Evolutionary conservation across 2,797 vertebrate genomes (phyloP), one percentile per base, ranked within the genome.

Genomic region (Pseudomugil gertrudae): DNA sequence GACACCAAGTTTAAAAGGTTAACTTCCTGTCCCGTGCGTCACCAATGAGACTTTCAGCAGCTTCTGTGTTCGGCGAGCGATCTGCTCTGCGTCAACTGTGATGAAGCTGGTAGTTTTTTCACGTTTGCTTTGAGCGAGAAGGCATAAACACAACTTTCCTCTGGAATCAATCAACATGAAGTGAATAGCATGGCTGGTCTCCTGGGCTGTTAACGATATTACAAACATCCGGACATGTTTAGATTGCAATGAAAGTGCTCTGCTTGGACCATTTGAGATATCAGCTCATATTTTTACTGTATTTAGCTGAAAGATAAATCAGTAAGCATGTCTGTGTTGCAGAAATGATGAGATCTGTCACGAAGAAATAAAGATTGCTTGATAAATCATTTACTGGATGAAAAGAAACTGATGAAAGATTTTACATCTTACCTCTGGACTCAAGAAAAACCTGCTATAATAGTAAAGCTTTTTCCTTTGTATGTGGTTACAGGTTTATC

Each of bases 191-290:
- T n/a, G 8, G 63, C 66, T 72, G 60, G 69, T 74, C 73, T 78
- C 63, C 75, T 59, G 63, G 78, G 69, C 85, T 69, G 84, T 78
- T 86, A 78, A 83, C 84, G 73, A 80, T 83, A 87, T 87, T 68
- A 79, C 86, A 91, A 91, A 89, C 86, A 77, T 85, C 69, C 75
- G 66, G 85, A 47, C 75, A 55, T 79, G 80, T 84, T 87, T 83
- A 59, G 78, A 73, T 69, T 70, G 58, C 62, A 59, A 76, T 55
- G 77, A 81, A 52, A 64, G 56, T n/a, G 45, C 13, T 52, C 71
- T 27, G 69, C 71, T 80, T 17, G 2, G 64, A 57, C 61, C 1
- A 5, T 47, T 72, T 53, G 40, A 74, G 47, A 61, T 33, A 1
- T 43, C 5, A 32, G 43, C 45, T 59, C 5, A 27, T 14, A 57